These are phyloP conservation scores for Eupithecia subumbrata DNA, from an alignment of 2,888 invertebrate genomes.

Conservation along the genomic window DNA sequence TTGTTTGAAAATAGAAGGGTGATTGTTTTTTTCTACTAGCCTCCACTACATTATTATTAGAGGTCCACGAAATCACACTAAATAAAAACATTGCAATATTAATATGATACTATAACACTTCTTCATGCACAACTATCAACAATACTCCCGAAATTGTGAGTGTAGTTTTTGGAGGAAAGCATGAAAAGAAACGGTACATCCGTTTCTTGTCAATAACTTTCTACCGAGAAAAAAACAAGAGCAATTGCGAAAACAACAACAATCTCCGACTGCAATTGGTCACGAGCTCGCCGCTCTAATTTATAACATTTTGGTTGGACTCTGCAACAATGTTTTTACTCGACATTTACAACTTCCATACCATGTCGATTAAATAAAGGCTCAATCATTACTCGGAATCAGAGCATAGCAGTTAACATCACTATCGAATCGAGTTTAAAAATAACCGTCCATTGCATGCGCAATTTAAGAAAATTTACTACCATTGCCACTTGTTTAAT, in stretches of 20 bases:
- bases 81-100: not conserved
- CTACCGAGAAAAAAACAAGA: not conserved
- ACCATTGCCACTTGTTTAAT: slow-evolving; percentile 50
- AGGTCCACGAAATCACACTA: too few species aligned
- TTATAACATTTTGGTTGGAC: not conserved
- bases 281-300: not conserved
- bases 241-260: not conserved
- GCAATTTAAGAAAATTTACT: slow-evolving; percentile 48
- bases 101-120: too few species aligned
- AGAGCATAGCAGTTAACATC: slow-evolving; percentile 6
- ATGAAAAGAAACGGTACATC: not conserved
- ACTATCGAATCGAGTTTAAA: slow-evolving; percentile 40
- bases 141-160: not conserved
- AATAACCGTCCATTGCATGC: slow-evolving; percentile 37
- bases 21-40: not conserved
- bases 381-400: slow-evolving; percentile 33
- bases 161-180: not conserved
- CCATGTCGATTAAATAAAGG: not conserved
- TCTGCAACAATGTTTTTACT: not conserved
- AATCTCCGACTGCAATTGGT: not conserved
- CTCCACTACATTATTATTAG: too few species aligned
- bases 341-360: not conserved
- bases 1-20: not conserved
- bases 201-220: not conserved
- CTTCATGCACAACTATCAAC: not conserved